Evolutionary conservation across 1,140 invertebrate genomes (phyloP).

Genomic region (Parapsyche elsis): DNA sequence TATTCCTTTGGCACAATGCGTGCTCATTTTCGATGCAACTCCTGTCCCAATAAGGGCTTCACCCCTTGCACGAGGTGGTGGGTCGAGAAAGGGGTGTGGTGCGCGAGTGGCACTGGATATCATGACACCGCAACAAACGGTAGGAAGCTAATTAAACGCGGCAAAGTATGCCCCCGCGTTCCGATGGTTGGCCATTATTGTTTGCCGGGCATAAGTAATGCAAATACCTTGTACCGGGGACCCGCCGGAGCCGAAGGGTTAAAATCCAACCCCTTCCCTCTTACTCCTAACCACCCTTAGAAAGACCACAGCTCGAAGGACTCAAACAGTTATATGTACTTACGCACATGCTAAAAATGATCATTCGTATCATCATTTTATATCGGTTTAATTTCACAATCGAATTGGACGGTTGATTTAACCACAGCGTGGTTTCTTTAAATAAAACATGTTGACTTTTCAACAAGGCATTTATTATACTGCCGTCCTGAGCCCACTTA

Average conservation of each 20-base stretch:
- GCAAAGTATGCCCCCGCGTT: slow-evolving; percentile 41
- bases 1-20: slow-evolving; percentile 7
- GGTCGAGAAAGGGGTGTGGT: neutral
- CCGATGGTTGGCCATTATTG: slow-evolving; percentile 48
- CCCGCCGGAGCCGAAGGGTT: slow-evolving; percentile 6
- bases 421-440: too few relatives aligned
- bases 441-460: too few relatives aligned
- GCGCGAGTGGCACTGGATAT: slow-evolving; percentile 38
- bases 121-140: slow-evolving; percentile 54
- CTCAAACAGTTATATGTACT: too few relatives aligned
- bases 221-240: slow-evolving; percentile 48
- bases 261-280: neutral
- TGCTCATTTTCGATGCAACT: slow-evolving; percentile 19
- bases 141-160: slow-evolving; percentile 53
- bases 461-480: too few relatives aligned
- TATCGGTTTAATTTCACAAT: too few relatives aligned
- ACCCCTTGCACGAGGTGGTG: neutral
- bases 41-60: slow-evolving; percentile 1
- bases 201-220: slow-evolving; percentile 53
- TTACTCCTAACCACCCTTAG: neutral
- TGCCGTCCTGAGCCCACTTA: too few relatives aligned
- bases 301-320: too few relatives aligned
- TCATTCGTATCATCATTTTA: too few relatives aligned
- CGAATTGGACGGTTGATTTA: too few relatives aligned
- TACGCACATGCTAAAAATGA: too few relatives aligned